phyloP scores from a whole-genome alignment of 2,888 invertebrate genomes.

The Platypus cylindrus region DNA sequence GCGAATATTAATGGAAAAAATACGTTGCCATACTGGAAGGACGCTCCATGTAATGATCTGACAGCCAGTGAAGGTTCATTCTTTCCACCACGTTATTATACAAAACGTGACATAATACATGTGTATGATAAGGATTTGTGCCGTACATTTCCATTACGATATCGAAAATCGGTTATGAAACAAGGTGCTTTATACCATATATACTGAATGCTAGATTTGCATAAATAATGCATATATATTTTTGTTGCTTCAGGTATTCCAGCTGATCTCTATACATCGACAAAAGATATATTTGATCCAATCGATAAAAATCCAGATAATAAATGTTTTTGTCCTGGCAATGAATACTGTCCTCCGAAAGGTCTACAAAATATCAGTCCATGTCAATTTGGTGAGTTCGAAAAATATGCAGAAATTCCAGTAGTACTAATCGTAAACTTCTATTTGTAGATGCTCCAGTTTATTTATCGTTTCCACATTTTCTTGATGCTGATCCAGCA shows the following conservation, averaged over 20 bases:
- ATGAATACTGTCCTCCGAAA: constrained; percentile 52
- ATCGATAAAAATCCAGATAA: constrained; percentile 54
- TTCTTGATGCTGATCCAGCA: constrained; percentile 64
- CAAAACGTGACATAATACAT: constrained; percentile 52
- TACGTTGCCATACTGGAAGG: constrained; percentile 62
- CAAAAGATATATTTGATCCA: constrained; percentile 55
- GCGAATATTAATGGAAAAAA: constrained; percentile 65
- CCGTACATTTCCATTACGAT: constrained; percentile 62
- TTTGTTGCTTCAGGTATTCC: constrained; percentile 44
- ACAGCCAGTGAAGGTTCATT: constrained; percentile 69
- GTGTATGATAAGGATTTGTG: constrained; percentile 82
- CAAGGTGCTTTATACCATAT: constrained; percentile 40
- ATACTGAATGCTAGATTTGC: not conserved
- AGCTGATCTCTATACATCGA: constrained; percentile 61
- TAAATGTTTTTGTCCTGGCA: constrained; percentile 63
- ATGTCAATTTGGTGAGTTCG: constrained; percentile 62
- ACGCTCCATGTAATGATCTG: constrained; percentile 59
- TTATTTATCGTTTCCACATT: constrained; percentile 81
- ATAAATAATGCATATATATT: not conserved
- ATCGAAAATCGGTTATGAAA: constrained; percentile 54
- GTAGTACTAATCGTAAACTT: not conserved
- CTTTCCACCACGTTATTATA: constrained; percentile 65
- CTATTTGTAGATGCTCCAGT: constrained; percentile 64
- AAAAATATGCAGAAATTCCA: not conserved
- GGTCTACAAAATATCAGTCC: constrained; percentile 79